Conservation (phyloP, 1,140 invertebrate species). For the Gonatopus flavifemur region DNA sequence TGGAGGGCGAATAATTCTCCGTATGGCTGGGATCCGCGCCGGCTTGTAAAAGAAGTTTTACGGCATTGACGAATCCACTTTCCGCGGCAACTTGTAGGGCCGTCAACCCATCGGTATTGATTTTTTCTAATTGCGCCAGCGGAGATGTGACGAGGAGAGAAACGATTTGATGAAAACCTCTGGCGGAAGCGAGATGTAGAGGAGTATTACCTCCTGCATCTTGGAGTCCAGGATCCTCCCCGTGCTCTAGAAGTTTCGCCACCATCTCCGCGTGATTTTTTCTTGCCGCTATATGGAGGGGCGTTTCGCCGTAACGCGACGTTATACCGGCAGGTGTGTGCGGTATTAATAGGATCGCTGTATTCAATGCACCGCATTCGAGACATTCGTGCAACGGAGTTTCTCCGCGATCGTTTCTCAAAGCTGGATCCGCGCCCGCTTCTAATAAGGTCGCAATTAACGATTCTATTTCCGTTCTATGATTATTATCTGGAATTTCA, state of each 20-base stretch:
- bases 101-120: conserved; percentile 48
- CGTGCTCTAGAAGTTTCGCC: conserved; percentile 39
- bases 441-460: conserved; percentile 53
- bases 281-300: conserved; percentile 52
- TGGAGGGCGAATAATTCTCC: conserved; percentile 22
- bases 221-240: conserved; percentile 46
- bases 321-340: conserved; percentile 39
- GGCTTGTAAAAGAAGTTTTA: conserved; percentile 37
- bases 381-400: conserved; percentile 60
- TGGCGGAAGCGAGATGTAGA: conserved; percentile 49
- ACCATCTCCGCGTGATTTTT: conserved; percentile 48
- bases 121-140: conserved; percentile 40
- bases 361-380: conserved; percentile 51
- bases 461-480: conserved; percentile 36
- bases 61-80: conserved; percentile 50
- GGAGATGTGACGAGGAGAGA: conserved; percentile 39
- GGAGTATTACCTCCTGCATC: conserved; percentile 52
- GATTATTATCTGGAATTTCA: conserved; percentile 35
- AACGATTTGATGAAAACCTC: conserved; percentile 49
- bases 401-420: conserved; percentile 54
- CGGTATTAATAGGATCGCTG: conserved; percentile 38
- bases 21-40: conserved; percentile 42
- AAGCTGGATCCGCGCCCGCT: conserved; percentile 51
- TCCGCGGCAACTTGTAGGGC: conserved; percentile 52
- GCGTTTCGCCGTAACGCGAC: conserved; percentile 51